phyloP scores from a whole-genome alignment of 2,888 invertebrate species.

The Cheilosia grossa region DNA sequence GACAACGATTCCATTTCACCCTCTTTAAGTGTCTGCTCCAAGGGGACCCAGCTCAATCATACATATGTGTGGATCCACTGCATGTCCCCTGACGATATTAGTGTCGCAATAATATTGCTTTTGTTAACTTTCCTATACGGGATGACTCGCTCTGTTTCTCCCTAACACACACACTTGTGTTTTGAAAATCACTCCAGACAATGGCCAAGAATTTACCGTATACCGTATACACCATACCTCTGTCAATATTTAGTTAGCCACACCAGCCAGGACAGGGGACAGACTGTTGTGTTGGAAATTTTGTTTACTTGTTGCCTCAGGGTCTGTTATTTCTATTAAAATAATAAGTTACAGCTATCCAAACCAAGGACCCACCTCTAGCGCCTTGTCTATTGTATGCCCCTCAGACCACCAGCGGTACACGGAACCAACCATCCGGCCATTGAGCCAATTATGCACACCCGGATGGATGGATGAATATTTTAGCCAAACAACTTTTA shows the following conservation, averaged over 20 bases:
- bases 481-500: conserved; percentile 62
- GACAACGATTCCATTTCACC: conserved; percentile 37
- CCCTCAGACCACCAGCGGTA: background rate
- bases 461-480: conserved; percentile 57
- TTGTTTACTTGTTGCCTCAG: conserved; percentile 66
- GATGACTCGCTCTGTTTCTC: conserved; percentile 6
- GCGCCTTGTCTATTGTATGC: conserved; percentile 15
- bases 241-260: conserved; percentile 59
- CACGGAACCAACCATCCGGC: conserved; percentile 14
- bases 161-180: conserved; percentile 17
- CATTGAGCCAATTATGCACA: conserved; percentile 55
- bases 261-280: conserved; percentile 10
- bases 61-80: conserved; percentile 3
- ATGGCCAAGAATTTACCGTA: conserved; percentile 20
- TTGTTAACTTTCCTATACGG: conserved; percentile 46
- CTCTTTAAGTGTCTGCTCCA: conserved; percentile 41
- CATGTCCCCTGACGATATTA: conserved; percentile 37
- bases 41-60: conserved; percentile 6
- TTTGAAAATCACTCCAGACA: conserved; percentile 49
- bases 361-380: conserved; percentile 28
- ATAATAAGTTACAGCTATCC: conserved; percentile 61
- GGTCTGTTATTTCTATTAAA: conserved; percentile 67
- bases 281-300: conserved; percentile 3
- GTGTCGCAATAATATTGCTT: conserved; percentile 58
- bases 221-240: background rate